Evolutionary conservation across 2,797 vertebrate species (phyloP).

Genomic region (Pangasius larnaudii): DNA sequence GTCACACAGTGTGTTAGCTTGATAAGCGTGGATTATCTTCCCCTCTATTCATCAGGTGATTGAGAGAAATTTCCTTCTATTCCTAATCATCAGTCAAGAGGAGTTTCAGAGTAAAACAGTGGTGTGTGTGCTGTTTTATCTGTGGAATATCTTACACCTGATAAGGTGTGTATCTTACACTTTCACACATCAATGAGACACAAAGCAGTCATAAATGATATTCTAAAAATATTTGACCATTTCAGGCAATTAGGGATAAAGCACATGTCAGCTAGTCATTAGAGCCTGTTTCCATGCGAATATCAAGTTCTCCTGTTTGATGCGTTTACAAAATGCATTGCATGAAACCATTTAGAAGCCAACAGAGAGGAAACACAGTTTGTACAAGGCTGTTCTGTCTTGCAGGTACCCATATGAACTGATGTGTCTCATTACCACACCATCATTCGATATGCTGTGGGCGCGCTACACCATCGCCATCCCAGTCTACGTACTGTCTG

Average conservation of each 20-base stretch:
- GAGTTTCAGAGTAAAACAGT: conserved; percentile 88
- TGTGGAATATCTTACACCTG: conserved; percentile 89
- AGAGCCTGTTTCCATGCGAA: not conserved
- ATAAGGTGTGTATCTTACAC: conserved; percentile 76
- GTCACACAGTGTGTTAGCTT: not conserved
- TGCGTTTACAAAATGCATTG: not conserved
- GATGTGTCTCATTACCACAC: conserved; percentile 75
- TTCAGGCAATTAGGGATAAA: not conserved
- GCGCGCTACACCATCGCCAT: conserved; percentile 86
- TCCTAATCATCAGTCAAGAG: conserved; percentile 86
- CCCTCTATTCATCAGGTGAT: conserved; percentile 74
- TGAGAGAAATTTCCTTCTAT: conserved; percentile 87
- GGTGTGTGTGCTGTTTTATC: conserved; percentile 86
- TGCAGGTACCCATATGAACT: conserved; percentile 88
- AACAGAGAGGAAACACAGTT: not conserved
- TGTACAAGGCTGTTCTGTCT: conserved; percentile 11
- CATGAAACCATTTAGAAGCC: not conserved
- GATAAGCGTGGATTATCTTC: not conserved
- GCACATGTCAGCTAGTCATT: not conserved
- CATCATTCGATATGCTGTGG: conserved; percentile 81
- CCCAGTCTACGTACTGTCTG: conserved; percentile 83
- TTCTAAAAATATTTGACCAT: not conserved
- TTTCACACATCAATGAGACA: not conserved
- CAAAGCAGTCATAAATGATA: not conserved
- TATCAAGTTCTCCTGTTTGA: not conserved